Base-by-base conservation (phyloP, 1,140 invertebrate species). In the Halyomorpha halys region DNA sequence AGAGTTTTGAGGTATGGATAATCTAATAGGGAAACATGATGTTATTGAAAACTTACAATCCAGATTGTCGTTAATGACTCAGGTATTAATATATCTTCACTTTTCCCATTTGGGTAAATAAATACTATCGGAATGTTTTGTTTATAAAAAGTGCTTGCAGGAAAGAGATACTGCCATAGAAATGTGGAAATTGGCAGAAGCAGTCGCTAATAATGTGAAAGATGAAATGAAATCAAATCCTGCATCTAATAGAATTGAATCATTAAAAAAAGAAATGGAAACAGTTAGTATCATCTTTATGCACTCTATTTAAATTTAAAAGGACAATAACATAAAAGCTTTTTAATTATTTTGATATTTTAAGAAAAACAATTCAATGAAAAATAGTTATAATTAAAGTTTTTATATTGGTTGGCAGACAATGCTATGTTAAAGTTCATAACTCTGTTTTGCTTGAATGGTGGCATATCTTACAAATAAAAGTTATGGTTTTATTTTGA, bases 191-290 rank as follows among this genome's bases (percentile, higher is more conserved):
- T 44, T 44, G 18, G 25, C 59, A 19, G 59, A 60, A 60, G 21
- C 15, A 1, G 59, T 44, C 6, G 30, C 59, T n/a, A 34, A 44
- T 18, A 60, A 60, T 44, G 30, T 23, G 16, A 34, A 39, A 25
- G 59, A 34, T 21, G 59, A 60, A 44, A 15, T 60, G 25, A 60
- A 60, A 23, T 1, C n/a, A 11, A 16, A 34, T 39, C 34, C n/a
- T 18, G 16, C 19, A 5, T 19, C 14, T 18, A 44, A 30, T 44
- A 60, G 25, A 18, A 23, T n/a, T 34, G 30, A 44, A 44, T 34
- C 59, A 60, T 11, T 44, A 34, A 60, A 21, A 44, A 34, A 60
- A 44, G 59, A 60, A 60, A 60, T 60, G 59, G 59, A 60, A 60
- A 60, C 14, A 4, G 59, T 60, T 39, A 60, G 59, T 44, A 27